These are phyloP conservation scores for Neosalanx taihuensis DNA, from an alignment of 2,797 vertebrate species.

Conservation along the genomic window DNA sequence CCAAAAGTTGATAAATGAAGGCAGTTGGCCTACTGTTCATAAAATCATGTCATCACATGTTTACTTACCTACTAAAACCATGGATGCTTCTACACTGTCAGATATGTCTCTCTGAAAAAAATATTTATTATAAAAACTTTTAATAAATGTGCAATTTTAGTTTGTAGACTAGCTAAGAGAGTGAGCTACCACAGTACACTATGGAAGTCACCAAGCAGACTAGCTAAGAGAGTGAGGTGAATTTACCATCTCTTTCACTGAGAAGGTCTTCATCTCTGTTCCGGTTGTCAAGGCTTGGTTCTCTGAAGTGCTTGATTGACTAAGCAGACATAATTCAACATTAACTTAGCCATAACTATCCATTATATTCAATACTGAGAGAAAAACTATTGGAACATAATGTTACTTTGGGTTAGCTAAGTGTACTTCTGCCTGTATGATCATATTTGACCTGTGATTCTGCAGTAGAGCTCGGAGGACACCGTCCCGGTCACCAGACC, in stretches of 20 bases:
- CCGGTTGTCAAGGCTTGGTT: slow-evolving; percentile 62
- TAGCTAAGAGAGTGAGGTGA: neutral
- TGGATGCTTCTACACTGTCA: slow-evolving; percentile 78
- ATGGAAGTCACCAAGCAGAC: slow-evolving; percentile 44
- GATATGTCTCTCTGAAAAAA: slow-evolving; percentile 61
- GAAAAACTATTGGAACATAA: neutral
- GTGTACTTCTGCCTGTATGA: neutral
- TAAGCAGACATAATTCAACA: slow-evolving; percentile 42
- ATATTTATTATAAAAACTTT: neutral
- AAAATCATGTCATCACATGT: neutral
- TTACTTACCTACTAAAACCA: slow-evolving; percentile 87
- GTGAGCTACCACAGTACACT: neutral
- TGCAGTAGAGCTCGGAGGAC: slow-evolving; percentile 81
- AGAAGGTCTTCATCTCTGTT: slow-evolving; percentile 70
- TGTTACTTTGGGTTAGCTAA: neutral
- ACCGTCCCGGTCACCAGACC: slow-evolving; percentile 69
- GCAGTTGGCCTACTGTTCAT: neutral
- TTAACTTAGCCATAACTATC: neutral
- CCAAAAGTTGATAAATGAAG: neutral
- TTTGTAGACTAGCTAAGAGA: neutral
- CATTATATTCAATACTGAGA: neutral
- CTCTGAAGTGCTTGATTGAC: slow-evolving; percentile 70
- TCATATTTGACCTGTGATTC: slow-evolving; percentile 69
- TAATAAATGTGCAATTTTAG: neutral
- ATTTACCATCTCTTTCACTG: slow-evolving; percentile 65